phyloP scores from a whole-genome alignment of 2,888 invertebrate species.

The Kuschelorhynchus macadamiae region DNA sequence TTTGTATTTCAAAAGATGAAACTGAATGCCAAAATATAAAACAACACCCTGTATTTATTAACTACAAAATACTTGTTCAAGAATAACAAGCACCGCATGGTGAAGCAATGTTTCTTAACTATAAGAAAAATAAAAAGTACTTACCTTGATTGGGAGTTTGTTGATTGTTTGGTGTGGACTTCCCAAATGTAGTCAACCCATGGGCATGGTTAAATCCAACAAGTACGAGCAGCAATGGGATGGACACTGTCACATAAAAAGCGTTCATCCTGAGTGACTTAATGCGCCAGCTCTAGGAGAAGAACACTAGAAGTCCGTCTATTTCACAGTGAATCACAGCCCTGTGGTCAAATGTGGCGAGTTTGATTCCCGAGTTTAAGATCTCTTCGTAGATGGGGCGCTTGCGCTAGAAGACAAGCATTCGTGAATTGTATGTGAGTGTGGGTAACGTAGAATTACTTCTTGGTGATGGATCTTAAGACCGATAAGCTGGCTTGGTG shows the following conservation, averaged over 20 bases:
- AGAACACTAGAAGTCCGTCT: slow-evolving; percentile 15
- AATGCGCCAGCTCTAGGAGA: slow-evolving; percentile 11
- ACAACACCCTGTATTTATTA: no score
- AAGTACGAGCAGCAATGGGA: slow-evolving; percentile 71
- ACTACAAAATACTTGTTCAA: no score
- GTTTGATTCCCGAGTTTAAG: slow-evolving; percentile 42
- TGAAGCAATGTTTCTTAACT: no score
- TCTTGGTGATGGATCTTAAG: slow-evolving; percentile 62
- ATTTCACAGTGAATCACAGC: slow-evolving; percentile 58
- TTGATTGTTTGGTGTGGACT: slow-evolving; percentile 57
- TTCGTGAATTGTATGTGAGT: slow-evolving; percentile 51
- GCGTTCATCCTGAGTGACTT: slow-evolving; percentile 61
- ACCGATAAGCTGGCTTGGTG: slow-evolving; percentile 62
- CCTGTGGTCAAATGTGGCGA: slow-evolving; percentile 57
- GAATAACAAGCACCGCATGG: no score
- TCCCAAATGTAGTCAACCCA: slow-evolving; percentile 68
- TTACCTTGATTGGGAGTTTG: slow-evolving; percentile 21
- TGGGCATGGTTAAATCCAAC: slow-evolving; percentile 69
- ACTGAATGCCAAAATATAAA: no score
- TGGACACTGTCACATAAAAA: slow-evolving; percentile 69
- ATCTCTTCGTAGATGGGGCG: slow-evolving; percentile 53
- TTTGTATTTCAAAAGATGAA: no score
- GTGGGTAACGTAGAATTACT: slow-evolving; percentile 62
- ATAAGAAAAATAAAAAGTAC: slow-evolving; percentile 9
- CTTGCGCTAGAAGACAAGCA: slow-evolving; percentile 62